A percentile compares a stretch with the other conserved stretches of the same genome.
Conservation (phyloP, 2,888 invertebrate species). For the Cylindroiulus punctatus region DNA sequence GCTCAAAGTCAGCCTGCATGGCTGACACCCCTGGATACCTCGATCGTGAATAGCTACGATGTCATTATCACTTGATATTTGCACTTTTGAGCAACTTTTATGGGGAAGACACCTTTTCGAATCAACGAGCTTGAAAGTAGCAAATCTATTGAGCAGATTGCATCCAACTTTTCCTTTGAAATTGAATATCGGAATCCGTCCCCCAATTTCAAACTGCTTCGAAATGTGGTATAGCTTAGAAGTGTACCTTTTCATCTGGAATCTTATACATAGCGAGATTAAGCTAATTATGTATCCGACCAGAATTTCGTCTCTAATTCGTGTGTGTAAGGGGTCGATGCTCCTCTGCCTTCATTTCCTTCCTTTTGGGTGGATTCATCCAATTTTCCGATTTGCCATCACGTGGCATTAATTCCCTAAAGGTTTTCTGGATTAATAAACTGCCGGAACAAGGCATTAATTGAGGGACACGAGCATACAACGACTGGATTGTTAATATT, state of each 20-base stretch:
- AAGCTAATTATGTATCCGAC: not conserved
- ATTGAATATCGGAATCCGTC: not conserved
- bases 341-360: not conserved
- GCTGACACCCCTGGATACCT: too few species aligned
- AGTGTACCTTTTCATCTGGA: not conserved
- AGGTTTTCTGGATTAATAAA: not conserved
- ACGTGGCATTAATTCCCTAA: not conserved
- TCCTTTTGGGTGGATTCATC: conserved; percentile 1
- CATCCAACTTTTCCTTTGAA: too few species aligned
- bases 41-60: too few species aligned
- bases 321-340: not conserved
- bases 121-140: too few species aligned
- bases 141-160: too few species aligned
- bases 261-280: not conserved
- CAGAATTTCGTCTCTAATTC: not conserved
- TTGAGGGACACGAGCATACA: not conserved
- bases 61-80: too few species aligned
- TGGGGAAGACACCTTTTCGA: too few species aligned
- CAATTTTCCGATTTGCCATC: conserved; percentile 1
- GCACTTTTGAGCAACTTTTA: too few species aligned
- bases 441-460: not conserved
- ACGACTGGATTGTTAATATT: not conserved
- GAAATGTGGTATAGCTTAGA: not conserved
- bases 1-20: too few species aligned
- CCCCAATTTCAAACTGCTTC: not conserved